Conservation (phyloP, 2,113 vertebrate species). For the Anser brachyrhynchus region DNA sequence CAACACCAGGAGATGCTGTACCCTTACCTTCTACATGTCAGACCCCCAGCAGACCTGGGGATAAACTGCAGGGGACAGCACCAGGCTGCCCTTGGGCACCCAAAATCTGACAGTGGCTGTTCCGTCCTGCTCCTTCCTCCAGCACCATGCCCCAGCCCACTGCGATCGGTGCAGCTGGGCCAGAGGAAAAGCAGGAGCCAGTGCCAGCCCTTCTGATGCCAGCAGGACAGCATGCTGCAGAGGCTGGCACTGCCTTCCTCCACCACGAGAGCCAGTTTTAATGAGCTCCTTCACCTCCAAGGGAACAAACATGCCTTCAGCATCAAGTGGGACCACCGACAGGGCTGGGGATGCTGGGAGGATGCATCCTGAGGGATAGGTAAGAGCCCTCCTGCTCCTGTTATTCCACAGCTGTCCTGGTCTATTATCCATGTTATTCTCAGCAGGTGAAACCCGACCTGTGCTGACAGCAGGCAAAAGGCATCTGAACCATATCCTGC, state of each 20-base stretch:
- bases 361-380: neutral
- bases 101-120: neutral
- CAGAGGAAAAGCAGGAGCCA: neutral
- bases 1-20: neutral
- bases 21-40: neutral
- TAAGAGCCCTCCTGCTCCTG: neutral
- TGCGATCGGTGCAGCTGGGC: neutral
- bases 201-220: neutral
- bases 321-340: neutral
- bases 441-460: neutral
- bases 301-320: neutral
- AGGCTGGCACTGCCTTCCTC: neutral
- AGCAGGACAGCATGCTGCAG: neutral
- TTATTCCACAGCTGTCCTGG: neutral
- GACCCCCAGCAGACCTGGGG: neutral
- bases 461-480: neutral
- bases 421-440: neutral
- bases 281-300: neutral
- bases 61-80: neutral
- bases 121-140: neutral
- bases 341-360: neutral
- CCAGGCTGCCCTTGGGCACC: neutral
- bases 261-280: neutral
- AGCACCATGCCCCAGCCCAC: rapidly evolving
- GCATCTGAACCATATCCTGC: neutral